Base-by-base conservation (phyloP, 2,888 invertebrate species). In the Zaprionus obscuricornis region DNA sequence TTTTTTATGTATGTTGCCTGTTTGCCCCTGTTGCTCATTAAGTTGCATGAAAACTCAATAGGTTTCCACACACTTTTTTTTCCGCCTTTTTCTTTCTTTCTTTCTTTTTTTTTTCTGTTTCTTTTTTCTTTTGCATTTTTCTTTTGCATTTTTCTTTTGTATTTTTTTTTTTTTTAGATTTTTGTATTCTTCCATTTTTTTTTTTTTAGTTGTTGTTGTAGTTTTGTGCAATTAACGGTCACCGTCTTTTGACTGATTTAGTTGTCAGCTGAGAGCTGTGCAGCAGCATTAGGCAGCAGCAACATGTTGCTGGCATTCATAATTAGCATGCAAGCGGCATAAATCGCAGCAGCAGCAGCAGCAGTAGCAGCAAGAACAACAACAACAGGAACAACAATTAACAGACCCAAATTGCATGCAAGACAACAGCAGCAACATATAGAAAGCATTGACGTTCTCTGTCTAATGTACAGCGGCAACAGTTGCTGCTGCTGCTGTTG, bases 261-360 rank as follows among this genome's bases (percentile, higher is more conserved):
- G 85, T 74, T 85, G 85, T 78, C 78, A 78, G 85, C 67, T 69
- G 46, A 57, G 54, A 24, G 49, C 47, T 37, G 11, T 16, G 37
- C 10, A 26, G 4, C 43, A 2, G 6, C 20, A 24, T 13, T 7
- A 22, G 8, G n/a, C 31, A 24, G 33, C 52, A 71, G 74, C 74
- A 71, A 73, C 74, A 73, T 73, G 74, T 71, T 73, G 69, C 65
- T 74, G 59, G 51, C 52, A 57, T 51, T 67, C 70, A 81, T 81
- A 78, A 82, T 81, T 81, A 82, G 83, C 82, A 82, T 81, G 75
- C 83, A 82, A 77, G 64, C 77, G 83, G 83, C 81, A 83, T 78
- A 83, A 83, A 81, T 76, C 78, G 82, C 79, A 65, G 66, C 57
- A 46, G 33, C 51, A 42, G 18, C 43, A 20, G 24, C 43, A 24